Evolutionary conservation across 2,113 vertebrate genomes (phyloP).

Genomic region (Mungos mungo): DNA sequence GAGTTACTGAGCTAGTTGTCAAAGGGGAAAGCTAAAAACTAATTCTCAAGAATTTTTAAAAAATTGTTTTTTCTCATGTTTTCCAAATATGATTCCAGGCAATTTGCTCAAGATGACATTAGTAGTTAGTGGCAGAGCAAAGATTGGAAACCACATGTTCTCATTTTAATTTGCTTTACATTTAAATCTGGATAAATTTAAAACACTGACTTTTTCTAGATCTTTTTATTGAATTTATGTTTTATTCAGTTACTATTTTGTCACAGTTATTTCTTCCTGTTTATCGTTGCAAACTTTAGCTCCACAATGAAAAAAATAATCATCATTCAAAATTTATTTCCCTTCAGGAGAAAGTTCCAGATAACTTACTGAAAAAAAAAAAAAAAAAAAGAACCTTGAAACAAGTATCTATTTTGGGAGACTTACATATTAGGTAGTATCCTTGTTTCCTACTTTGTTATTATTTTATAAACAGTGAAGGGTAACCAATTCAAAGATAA

Average conservation of each 20-base stretch:
- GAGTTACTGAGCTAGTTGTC: not conserved
- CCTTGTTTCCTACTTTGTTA: conserved; percentile 1
- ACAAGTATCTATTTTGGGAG: not conserved
- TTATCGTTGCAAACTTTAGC: not conserved
- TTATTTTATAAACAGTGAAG: not conserved
- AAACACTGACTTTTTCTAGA: conserved; percentile 20
- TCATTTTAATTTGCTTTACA: not conserved
- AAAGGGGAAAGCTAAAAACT: not conserved
- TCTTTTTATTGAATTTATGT: conserved; percentile 42
- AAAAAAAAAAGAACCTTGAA: not conserved
- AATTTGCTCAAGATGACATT: not conserved
- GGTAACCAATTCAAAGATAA: not conserved
- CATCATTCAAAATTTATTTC: not conserved
- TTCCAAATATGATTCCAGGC: not conserved
- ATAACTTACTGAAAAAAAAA: not conserved
- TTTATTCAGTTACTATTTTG: conserved; percentile 38
- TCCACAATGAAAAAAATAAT: not conserved
- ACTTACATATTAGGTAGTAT: not conserved
- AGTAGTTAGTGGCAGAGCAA: not conserved
- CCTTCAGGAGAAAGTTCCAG: not conserved
- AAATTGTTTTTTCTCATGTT: not conserved
- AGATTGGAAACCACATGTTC: not conserved
- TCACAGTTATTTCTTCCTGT: not conserved
- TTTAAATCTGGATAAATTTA: conserved; percentile 32
- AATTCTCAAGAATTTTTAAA: conserved; percentile 28